These are phyloP conservation scores for Stenodera caucasica DNA, from an alignment of 2,888 invertebrate species.

Conservation along the genomic window DNA sequence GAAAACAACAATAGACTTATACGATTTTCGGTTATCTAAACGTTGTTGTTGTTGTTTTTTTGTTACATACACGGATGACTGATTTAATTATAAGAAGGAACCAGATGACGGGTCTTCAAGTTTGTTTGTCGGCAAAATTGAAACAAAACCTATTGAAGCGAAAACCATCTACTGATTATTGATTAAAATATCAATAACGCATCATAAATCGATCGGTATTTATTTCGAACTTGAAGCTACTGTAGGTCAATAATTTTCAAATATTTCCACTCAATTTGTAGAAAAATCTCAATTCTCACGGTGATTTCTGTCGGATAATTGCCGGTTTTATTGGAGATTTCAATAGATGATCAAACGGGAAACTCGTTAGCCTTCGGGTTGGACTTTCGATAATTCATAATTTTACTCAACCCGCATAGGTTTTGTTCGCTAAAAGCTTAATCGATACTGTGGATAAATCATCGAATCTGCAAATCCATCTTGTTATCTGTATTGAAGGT, in stretches of 20 bases:
- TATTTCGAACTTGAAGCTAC: background rate
- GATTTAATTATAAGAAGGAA: background rate
- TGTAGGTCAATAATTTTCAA: background rate
- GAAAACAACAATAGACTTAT: background rate
- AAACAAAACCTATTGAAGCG: background rate
- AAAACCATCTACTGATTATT: background rate
- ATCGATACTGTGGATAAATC: too few relatives aligned
- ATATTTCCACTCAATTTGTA: background rate
- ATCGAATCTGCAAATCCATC: too few relatives aligned
- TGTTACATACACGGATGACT: background rate
- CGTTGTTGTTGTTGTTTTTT: background rate
- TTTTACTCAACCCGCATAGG: background rate
- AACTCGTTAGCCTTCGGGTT: background rate
- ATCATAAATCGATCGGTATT: background rate
- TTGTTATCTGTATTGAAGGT: background rate
- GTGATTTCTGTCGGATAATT: background rate
- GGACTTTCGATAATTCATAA: background rate
- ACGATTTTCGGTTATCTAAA: background rate
- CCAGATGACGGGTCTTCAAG: background rate
- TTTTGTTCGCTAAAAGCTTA: background rate
- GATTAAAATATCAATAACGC: background rate
- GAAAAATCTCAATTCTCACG: background rate
- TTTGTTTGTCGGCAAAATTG: background rate
- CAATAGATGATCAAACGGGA: slow-evolving; percentile 1
- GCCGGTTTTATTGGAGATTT: background rate